Conservation (phyloP, 2,113 vertebrate species). For the Suncus etruscus region DNA sequence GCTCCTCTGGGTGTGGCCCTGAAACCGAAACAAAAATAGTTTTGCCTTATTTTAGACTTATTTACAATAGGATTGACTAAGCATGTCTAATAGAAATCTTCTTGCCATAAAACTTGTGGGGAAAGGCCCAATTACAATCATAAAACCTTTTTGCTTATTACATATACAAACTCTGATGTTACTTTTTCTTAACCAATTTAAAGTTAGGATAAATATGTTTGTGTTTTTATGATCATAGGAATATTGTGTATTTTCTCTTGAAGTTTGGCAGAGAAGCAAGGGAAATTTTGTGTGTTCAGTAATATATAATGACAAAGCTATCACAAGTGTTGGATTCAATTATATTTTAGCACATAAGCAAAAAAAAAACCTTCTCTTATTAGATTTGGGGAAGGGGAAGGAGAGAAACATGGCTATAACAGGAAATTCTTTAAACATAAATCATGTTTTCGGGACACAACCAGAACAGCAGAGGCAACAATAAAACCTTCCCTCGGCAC, state of each 20-base stretch:
- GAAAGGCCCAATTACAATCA: background rate
- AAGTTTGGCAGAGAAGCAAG: conserved; percentile 64
- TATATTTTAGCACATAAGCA: conserved; percentile 81
- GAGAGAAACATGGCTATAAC: conserved; percentile 67
- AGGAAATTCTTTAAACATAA: conserved; percentile 85
- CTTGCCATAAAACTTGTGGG: conserved; percentile 52
- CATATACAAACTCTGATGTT: background rate
- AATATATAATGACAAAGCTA: conserved; percentile 78
- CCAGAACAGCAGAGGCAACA: conserved; percentile 81
- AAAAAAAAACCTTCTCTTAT: conserved; percentile 72
- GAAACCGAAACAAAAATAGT: background rate
- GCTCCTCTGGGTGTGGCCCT: too few species aligned
- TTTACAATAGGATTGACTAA: conserved; percentile 41
- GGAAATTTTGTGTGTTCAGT: conserved; percentile 73
- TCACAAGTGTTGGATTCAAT: conserved; percentile 82
- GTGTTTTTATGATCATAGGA: conserved; percentile 64
- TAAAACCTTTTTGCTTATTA: conserved; percentile 31
- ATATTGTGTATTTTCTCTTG: conserved; percentile 67
- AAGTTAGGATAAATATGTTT: conserved; percentile 51
- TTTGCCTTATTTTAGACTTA: conserved; percentile 24
- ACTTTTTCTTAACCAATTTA: conserved; percentile 72
- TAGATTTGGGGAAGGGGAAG: conserved; percentile 60
- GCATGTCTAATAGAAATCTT: conserved; percentile 19
- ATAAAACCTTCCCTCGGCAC: conserved; percentile 84
- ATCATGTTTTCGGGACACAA: conserved; percentile 82